A percentile compares a stretch with the other conserved stretches of the same genome.
phyloP scores from a whole-genome alignment of 2,888 invertebrate species.

The Pseudoips prasinana region DNA sequence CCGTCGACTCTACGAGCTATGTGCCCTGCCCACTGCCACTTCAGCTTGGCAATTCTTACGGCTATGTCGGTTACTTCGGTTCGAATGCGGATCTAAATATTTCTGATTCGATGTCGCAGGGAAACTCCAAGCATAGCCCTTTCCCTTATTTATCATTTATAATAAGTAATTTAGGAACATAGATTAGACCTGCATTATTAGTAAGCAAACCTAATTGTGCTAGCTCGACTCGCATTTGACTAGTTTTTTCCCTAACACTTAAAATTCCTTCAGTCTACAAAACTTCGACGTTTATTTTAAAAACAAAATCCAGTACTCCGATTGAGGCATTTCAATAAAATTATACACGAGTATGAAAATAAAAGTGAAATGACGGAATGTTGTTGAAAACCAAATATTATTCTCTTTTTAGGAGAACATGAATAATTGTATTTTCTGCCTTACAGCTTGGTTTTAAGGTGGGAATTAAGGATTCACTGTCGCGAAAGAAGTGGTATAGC shows the following conservation, averaged over 20 bases:
- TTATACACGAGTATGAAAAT: conserved; percentile 61
- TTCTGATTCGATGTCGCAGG: too few relatives aligned
- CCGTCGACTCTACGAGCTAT: too few relatives aligned
- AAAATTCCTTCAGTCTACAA: conserved; percentile 13
- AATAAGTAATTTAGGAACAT: too few relatives aligned
- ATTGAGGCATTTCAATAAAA: conserved; percentile 55
- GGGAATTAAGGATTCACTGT: conserved; percentile 15
- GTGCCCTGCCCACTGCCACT: too few relatives aligned
- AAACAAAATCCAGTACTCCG: conserved; percentile 32
- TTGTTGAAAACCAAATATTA: conserved; percentile 17
- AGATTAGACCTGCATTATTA: too few relatives aligned
- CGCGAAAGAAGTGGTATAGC: conserved; percentile 20
- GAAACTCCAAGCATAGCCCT: too few relatives aligned
- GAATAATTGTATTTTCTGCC: conserved; percentile 28
- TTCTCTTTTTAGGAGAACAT: conserved; percentile 21
- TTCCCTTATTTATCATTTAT: too few relatives aligned
- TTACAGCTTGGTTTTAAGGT: conserved; percentile 25
- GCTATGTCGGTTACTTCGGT: too few relatives aligned
- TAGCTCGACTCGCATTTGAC: too few relatives aligned
- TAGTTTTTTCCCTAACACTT: conserved; percentile 12
- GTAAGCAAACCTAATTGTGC: too few relatives aligned
- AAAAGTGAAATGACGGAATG: conserved; percentile 42
- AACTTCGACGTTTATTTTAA: conserved; percentile 24
- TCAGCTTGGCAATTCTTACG: too few relatives aligned
- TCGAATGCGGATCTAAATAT: too few relatives aligned